phyloP scores from a whole-genome alignment of 2,113 vertebrate species.

The Paedocypris sp. region DNA sequence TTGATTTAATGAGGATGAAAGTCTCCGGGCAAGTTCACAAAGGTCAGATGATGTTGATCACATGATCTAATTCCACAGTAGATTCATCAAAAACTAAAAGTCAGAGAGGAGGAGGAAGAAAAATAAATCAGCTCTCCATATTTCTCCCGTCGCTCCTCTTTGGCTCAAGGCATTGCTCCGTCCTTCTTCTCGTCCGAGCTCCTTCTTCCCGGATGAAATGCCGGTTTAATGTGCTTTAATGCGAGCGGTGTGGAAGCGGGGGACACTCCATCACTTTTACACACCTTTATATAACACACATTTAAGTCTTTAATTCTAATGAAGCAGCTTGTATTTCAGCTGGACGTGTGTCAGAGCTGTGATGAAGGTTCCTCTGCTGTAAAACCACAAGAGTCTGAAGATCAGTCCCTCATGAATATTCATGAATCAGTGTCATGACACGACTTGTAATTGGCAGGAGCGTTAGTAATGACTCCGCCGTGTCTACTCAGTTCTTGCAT shows the following conservation, averaged over 20 bases:
- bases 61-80: constrained; percentile 21
- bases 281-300: constrained; percentile 76
- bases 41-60: constrained; percentile 29
- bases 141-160: constrained; percentile 43
- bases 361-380: constrained; percentile 69
- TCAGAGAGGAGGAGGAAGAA: background rate
- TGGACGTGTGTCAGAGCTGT: constrained; percentile 57
- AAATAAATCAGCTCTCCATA: constrained; percentile 16
- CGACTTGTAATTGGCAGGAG: constrained; percentile 74
- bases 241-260: constrained; percentile 64
- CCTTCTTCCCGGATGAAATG: constrained; percentile 68
- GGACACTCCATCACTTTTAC: constrained; percentile 71
- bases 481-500: constrained; percentile 62
- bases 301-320: constrained; percentile 71
- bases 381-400: constrained; percentile 62
- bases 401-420: constrained; percentile 68
- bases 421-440: constrained; percentile 73
- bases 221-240: constrained; percentile 78
- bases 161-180: constrained; percentile 60
- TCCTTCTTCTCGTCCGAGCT: constrained; percentile 62
- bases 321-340: constrained; percentile 65
- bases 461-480: constrained; percentile 71
- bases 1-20: constrained; percentile 24
- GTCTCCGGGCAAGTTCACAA: background rate
- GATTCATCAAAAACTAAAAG: constrained; percentile 7